phyloP scores from a whole-genome alignment of 1,140 invertebrate genomes.

The Drosophila pallidifrons region DNA sequence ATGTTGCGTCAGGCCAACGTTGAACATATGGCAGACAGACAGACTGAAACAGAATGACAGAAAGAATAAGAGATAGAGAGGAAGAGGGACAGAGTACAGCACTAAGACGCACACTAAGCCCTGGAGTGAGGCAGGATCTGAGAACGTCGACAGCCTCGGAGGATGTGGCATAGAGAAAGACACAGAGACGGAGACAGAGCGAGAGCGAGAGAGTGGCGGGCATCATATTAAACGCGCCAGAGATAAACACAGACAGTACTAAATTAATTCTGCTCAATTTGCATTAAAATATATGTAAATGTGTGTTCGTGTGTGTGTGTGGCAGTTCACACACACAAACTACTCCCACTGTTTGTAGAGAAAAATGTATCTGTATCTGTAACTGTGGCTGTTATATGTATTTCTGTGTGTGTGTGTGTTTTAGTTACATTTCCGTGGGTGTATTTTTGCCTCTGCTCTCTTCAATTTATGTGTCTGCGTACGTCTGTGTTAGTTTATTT shows the following conservation, averaged over 20 bases:
- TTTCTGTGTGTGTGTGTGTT: constrained; percentile 29
- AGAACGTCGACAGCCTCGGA: not conserved
- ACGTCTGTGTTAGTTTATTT: constrained; percentile 63
- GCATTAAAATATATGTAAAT: constrained; percentile 76
- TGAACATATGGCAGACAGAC: constrained; percentile 72
- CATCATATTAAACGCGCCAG: constrained; percentile 76
- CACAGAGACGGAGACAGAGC: constrained; percentile 16
- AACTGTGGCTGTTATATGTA: constrained; percentile 21
- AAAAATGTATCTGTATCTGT: constrained; percentile 34
- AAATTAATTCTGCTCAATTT: constrained; percentile 84
- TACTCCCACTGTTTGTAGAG: constrained; percentile 3
- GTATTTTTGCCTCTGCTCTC: constrained; percentile 18
- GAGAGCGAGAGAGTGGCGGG: constrained; percentile 48
- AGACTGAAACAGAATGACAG: constrained; percentile 17
- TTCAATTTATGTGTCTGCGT: constrained; percentile 23
- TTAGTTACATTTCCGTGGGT: constrained; percentile 71
- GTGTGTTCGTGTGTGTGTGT: constrained; percentile 23
- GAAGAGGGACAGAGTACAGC: constrained; percentile 16
- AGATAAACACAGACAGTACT: constrained; percentile 79
- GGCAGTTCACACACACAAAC: not conserved
- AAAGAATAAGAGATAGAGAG: not conserved
- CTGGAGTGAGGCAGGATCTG: not conserved
- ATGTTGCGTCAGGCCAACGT: constrained; percentile 70
- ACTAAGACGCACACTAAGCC: constrained; percentile 45
- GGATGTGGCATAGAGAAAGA: constrained; percentile 2